Evolutionary conservation across 2,888 invertebrate species (phyloP).

Genomic region (Busseola fusca): DNA sequence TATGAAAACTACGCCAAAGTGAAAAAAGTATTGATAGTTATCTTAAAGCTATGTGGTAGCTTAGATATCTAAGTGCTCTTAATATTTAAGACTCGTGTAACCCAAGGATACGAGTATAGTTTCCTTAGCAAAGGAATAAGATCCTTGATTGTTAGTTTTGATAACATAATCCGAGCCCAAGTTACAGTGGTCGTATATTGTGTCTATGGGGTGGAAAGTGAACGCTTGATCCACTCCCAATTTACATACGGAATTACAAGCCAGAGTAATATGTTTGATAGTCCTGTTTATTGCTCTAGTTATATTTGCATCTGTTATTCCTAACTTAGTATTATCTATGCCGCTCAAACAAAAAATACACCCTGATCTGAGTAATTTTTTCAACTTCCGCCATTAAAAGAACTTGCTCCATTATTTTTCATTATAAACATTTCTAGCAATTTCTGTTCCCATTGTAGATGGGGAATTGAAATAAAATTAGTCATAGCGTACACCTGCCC

Average conservation of each 20-base stretch:
- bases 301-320: conserved; percentile 54
- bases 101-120: conserved; percentile 71
- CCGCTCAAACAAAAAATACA: conserved; percentile 51
- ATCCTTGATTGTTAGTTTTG: conserved; percentile 58
- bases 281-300: conserved; percentile 75
- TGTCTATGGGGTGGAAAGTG: conserved; percentile 81
- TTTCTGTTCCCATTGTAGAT: conserved; percentile 78
- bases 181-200: conserved; percentile 66
- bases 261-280: conserved; percentile 81
- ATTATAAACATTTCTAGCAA: conserved; percentile 76
- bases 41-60: conserved; percentile 18
- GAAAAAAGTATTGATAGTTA: not conserved
- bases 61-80: conserved; percentile 66
- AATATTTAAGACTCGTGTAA: conserved; percentile 85
- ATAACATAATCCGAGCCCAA: conserved; percentile 61
- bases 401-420: conserved; percentile 73
- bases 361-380: conserved; percentile 40
- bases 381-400: conserved; percentile 56
- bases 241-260: conserved; percentile 88
- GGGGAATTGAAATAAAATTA: conserved; percentile 84
- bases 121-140: conserved; percentile 60
- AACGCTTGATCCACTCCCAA: conserved; percentile 85
- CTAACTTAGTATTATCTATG: conserved; percentile 48
- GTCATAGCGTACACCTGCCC: conserved; percentile 86
- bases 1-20: not conserved